phyloP scores from a whole-genome alignment of 2,113 vertebrate species.

The Dicrurus megarhynchus region DNA sequence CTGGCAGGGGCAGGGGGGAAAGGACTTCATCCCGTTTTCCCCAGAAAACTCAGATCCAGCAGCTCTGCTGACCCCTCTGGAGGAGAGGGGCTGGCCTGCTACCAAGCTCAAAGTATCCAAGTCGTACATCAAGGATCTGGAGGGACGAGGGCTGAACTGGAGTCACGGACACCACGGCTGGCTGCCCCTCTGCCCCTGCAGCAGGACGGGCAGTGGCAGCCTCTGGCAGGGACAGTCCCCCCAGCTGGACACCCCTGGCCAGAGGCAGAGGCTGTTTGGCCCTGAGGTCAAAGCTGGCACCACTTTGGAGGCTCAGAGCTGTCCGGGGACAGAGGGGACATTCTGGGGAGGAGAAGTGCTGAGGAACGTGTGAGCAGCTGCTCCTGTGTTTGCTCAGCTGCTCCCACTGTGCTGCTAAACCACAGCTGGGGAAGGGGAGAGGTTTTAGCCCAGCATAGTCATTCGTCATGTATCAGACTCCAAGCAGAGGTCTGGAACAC shows the following conservation, averaged over 20 bases:
- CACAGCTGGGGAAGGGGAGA: accelerated
- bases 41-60: neutral
- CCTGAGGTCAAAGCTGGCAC: neutral
- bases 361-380: neutral
- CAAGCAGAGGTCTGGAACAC: neutral
- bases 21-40: neutral
- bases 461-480: neutral
- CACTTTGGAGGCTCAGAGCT: neutral
- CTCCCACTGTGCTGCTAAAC: neutral
- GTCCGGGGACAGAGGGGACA: neutral
- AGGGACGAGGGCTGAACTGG: accelerated
- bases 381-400: conserved; percentile 1
- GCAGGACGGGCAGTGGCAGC: neutral
- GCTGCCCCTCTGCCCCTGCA: neutral
- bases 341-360: accelerated
- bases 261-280: neutral
- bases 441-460: neutral
- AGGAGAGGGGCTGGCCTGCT: neutral
- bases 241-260: neutral
- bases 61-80: neutral
- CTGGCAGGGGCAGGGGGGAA: neutral
- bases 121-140: accelerated
- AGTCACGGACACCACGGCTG: accelerated
- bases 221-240: neutral
- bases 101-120: neutral